Evolutionary conservation across 2,888 invertebrate genomes (phyloP).

Genomic region (Loripinus fragilis): DNA sequence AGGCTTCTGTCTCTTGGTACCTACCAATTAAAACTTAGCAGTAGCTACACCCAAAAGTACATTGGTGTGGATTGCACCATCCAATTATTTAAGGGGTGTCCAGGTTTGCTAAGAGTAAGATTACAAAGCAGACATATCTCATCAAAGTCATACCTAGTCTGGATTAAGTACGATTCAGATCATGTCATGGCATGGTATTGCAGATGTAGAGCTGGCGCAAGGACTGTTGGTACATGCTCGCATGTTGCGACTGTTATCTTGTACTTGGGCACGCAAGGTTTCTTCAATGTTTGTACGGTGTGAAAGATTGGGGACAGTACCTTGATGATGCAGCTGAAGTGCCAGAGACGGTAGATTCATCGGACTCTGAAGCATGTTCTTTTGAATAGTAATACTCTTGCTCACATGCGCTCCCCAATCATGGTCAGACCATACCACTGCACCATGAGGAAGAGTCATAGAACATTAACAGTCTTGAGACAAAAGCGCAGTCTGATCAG

Average conservation of each 20-base stretch:
- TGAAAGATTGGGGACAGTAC: constrained; percentile 32
- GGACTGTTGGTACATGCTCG: constrained; percentile 40
- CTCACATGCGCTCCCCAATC: too few species aligned
- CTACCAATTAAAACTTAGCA: constrained; percentile 44
- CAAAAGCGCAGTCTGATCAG: too few species aligned
- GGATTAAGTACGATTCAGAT: constrained; percentile 32
- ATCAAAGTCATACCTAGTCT: constrained; percentile 31
- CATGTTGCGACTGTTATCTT: constrained; percentile 41
- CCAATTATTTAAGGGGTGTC: constrained; percentile 24
- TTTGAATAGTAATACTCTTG: too few species aligned
- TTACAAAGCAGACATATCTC: constrained; percentile 45
- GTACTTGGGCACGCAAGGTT: constrained; percentile 30
- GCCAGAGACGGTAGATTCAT: constrained; percentile 31
- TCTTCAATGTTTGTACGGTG: too few species aligned
- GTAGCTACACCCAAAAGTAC: constrained; percentile 42
- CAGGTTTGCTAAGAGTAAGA: constrained; percentile 19
- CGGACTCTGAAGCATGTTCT: too few species aligned
- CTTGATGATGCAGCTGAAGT: constrained; percentile 28
- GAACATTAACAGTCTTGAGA: too few species aligned
- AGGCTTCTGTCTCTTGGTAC: constrained; percentile 38
- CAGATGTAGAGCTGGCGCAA: constrained; percentile 40
- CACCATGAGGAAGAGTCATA: too few species aligned
- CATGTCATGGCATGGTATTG: constrained; percentile 42
- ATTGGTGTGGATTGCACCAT: constrained; percentile 31
- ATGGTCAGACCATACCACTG: too few species aligned